phyloP scores from a whole-genome alignment of 2,797 vertebrate genomes.

The Pelobates cultripes region DNA sequence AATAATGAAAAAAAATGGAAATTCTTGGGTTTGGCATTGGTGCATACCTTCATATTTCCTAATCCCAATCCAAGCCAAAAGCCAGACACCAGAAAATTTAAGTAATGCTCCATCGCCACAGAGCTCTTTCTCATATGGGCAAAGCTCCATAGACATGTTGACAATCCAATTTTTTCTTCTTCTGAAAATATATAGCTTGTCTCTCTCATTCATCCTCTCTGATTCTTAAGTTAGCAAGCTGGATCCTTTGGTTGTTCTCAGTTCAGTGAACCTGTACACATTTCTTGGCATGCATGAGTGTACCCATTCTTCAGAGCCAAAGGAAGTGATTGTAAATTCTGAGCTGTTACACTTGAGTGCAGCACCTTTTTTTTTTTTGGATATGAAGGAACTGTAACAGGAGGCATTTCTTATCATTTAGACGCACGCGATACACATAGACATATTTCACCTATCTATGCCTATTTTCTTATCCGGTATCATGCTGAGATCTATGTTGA shows the following conservation, averaged over 20 bases:
- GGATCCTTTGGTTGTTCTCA: conserved; percentile 32
- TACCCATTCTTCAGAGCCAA: conserved; percentile 20
- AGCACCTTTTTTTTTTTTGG: conserved; percentile 7
- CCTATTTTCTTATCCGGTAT: not conserved
- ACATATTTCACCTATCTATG: not conserved
- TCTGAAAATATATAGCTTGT: conserved; percentile 39
- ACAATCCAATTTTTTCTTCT: conserved; percentile 14
- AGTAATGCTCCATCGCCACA: not conserved
- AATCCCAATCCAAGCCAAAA: no score
- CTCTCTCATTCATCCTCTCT: conserved; percentile 35
- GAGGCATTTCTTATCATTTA: not conserved
- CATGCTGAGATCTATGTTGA: not conserved
- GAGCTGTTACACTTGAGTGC: conserved; percentile 26
- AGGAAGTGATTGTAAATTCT: conserved; percentile 39
- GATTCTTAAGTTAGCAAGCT: conserved; percentile 39
- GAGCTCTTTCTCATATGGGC: conserved; percentile 8
- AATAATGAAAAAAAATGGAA: no score
- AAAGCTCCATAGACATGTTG: conserved; percentile 22
- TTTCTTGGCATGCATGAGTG: conserved; percentile 34
- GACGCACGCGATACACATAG: not conserved
- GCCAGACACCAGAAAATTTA: not conserved
- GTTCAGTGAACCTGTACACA: conserved; percentile 40
- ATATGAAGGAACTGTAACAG: not conserved
- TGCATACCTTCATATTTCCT: no score
- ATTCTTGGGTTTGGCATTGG: no score